Percentiles rank a stretch among this genome's conserved stretches.
These are phyloP conservation scores for Sciurus vulgaris DNA, from an alignment of 2,797 vertebrate genomes.

Conservation along the genomic window DNA sequence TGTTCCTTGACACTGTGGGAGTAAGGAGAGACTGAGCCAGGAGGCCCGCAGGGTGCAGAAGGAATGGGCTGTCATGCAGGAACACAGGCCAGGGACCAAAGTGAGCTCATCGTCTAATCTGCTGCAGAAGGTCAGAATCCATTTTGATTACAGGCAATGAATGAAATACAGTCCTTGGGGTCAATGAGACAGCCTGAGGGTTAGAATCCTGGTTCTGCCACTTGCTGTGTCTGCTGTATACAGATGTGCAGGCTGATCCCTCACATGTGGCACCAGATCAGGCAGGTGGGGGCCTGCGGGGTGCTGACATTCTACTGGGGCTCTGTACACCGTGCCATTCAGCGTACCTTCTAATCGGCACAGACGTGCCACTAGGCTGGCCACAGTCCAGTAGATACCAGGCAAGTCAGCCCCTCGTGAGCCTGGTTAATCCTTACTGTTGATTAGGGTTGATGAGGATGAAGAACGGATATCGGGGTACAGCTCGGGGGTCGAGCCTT, in stretches of 20 bases:
- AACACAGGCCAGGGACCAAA: not conserved
- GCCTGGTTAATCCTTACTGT: not conserved
- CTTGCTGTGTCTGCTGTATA: not conserved
- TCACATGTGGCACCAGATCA: not conserved
- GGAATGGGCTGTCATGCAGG: not conserved
- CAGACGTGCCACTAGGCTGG: not conserved
- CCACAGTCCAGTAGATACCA: not conserved
- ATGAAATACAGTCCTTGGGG: not conserved
- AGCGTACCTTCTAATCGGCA: not conserved
- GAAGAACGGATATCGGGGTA: not conserved
- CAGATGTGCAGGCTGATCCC: not conserved
- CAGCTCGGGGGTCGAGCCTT: not conserved
- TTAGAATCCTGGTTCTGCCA: not conserved
- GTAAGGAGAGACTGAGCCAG: not conserved
- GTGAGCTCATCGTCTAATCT: not conserved
- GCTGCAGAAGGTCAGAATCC: not conserved
- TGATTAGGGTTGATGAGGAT: conserved; percentile 10
- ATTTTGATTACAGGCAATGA: not conserved
- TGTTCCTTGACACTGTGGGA: not conserved
- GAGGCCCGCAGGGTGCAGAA: not conserved
- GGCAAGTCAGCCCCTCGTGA: not conserved
- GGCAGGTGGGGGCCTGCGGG: not conserved
- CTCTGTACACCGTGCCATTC: not conserved
- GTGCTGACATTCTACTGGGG: not conserved
- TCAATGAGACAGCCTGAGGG: not conserved